Base-by-base conservation (phyloP, 2,113 vertebrate genomes). In the Larimichthys crocea region DNA sequence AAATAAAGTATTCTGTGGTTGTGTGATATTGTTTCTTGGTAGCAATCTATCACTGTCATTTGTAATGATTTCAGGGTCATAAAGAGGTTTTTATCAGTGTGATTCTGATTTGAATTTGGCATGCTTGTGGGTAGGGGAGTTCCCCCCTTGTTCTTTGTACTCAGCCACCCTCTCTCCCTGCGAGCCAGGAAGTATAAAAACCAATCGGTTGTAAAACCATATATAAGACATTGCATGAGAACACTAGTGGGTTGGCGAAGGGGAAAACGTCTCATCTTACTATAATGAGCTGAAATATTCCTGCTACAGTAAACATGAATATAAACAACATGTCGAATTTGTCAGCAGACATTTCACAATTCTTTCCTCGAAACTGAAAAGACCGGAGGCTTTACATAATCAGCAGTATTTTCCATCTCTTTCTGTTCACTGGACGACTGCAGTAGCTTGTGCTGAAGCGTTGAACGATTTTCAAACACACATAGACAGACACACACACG, bases 21-120 rank as follows among this genome's bases (percentile, higher is more conserved):
- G 52, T 42, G 49, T 64, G 86, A 79, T 78, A 29, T 65, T 77
- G 50, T 80, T 79, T 79, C 68, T 57, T 63, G 44, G 48, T 55
- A 46, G 79, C 62, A 69, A 90, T 90, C 74, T 72, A 85, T 90
- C 88, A 83, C 46, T 85, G 84, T 87, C 80, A 67, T 67, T 50
- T 83, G 56, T 65, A 86, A 86, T 77, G 72, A 81, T 84, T 62
- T 48, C 66, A 31, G 22, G 73, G 53, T 66, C 50, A 46, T 84
- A 78, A 73, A 85, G 85, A 79, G 19, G 74, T 76, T 72, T 85
- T 91, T 79, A 85, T 86, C 75, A 74, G 73, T 12, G 40, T 11
- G 70, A 83, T 82, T 81, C 60, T 26, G 64, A 82, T 86, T 75
- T 62, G 69, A 82, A 77, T 80, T 79, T 84, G 74, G 78, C 74